phyloP scores from a whole-genome alignment of 2,888 invertebrate genomes.

The Empis stercorea region DNA sequence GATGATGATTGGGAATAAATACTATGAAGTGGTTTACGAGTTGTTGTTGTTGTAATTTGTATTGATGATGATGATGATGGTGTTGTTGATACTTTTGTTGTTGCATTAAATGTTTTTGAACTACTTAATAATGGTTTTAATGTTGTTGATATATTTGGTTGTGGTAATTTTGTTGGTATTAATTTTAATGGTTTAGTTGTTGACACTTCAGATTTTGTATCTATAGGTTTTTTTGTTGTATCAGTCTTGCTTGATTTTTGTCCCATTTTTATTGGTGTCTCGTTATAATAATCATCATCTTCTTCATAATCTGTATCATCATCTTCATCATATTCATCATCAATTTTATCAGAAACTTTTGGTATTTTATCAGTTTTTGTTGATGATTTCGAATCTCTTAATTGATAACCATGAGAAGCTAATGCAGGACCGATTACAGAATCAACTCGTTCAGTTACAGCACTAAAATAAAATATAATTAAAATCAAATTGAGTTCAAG shows the following conservation, averaged over 20 bases:
- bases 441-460: constrained; percentile 30
- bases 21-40: constrained; percentile 2
- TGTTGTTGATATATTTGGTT: too few species aligned
- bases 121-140: too few species aligned
- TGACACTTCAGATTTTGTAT: not conserved
- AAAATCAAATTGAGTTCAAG: not conserved
- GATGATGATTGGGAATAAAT: constrained; percentile 24
- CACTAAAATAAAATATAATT: not conserved
- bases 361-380: constrained; percentile 11
- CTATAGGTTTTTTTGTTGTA: constrained; percentile 17
- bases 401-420: not conserved
- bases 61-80: not conserved
- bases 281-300: constrained; percentile 46
- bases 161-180: not conserved
- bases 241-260: constrained; percentile 16
- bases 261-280: constrained; percentile 29
- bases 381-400: not conserved
- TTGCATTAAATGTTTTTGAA: not conserved
- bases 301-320: constrained; percentile 38
- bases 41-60: constrained; percentile 5
- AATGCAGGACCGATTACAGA: constrained; percentile 25
- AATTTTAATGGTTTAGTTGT: constrained; percentile 1
- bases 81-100: not conserved
- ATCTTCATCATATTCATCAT: constrained; percentile 36
- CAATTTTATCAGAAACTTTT: constrained; percentile 27